Conservation (phyloP, 2,888 invertebrate species). For the Plagiodera versicolora region DNA sequence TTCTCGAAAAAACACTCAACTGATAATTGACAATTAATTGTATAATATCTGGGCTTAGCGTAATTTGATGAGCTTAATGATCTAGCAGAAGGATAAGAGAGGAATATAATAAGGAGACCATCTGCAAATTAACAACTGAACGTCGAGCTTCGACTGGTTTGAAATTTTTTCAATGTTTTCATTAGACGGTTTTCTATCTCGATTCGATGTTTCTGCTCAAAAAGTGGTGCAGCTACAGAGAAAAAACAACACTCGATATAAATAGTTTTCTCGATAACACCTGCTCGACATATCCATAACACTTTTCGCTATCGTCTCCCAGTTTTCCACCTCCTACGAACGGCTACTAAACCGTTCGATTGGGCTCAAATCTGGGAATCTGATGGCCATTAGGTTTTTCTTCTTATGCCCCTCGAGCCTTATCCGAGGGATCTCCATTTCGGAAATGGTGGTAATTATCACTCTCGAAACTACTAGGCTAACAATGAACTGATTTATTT, state of each 20-base stretch:
- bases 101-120: constrained; percentile 6
- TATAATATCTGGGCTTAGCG: constrained; percentile 3
- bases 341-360: no score
- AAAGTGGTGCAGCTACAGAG: neutral
- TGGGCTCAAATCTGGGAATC: no score
- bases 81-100: constrained; percentile 1
- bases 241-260: neutral
- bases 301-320: no score
- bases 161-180: constrained; percentile 11
- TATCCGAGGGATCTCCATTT: no score
- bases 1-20: constrained; percentile 1
- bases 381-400: no score
- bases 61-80: constrained; percentile 9
- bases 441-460: no score
- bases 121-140: constrained; percentile 13
- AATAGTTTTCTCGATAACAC: no score
- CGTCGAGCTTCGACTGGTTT: neutral
- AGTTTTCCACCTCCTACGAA: no score
- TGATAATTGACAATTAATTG: constrained; percentile 12
- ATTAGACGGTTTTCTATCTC: constrained; percentile 9
- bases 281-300: no score
- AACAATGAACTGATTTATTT: no score
- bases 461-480: no score
- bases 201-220: neutral
- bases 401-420: no score